Evolutionary conservation across 2,888 invertebrate genomes (phyloP).

Genomic region (Nomada goodeniana): DNA sequence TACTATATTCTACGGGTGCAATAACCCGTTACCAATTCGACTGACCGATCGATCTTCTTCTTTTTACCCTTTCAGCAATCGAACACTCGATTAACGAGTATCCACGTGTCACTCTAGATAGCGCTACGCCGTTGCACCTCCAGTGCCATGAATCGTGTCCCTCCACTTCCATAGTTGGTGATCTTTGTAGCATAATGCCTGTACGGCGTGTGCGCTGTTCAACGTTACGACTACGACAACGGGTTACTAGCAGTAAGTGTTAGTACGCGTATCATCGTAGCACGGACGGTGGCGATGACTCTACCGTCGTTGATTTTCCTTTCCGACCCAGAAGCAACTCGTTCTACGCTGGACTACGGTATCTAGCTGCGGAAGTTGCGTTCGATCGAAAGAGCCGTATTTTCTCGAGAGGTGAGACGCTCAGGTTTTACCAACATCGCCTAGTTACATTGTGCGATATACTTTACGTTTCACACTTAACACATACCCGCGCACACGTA

Average conservation of each 20-base stretch:
- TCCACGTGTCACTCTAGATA: slow-evolving; percentile 54
- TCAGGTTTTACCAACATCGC: slow-evolving; percentile 25
- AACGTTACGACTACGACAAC: slow-evolving; percentile 49
- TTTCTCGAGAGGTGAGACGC: slow-evolving; percentile 55
- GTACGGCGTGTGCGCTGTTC: slow-evolving; percentile 74
- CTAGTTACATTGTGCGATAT: slow-evolving; percentile 10
- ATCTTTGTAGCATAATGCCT: slow-evolving; percentile 68
- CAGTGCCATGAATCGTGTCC: slow-evolving; percentile 42
- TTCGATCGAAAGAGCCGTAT: slow-evolving; percentile 18
- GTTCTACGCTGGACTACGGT: slow-evolving; percentile 10
- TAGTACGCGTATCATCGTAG: slow-evolving; percentile 62
- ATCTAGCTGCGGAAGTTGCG: slow-evolving; percentile 17
- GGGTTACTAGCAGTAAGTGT: slow-evolving; percentile 58
- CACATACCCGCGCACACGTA: slow-evolving; percentile 25
- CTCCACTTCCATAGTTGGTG: slow-evolving; percentile 69
- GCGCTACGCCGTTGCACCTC: slow-evolving; percentile 58
- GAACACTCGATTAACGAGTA: slow-evolving; percentile 36
- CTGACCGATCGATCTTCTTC: not conserved
- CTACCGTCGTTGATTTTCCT: slow-evolving; percentile 32
- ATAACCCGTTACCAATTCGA: no score
- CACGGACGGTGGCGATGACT: slow-evolving; percentile 58
- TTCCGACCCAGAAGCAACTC: slow-evolving; percentile 22
- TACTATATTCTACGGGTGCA: no score
- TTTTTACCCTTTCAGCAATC: slow-evolving; percentile 25
- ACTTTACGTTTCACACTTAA: slow-evolving; percentile 1